Percentiles rank a stretch among this genome's conserved stretches.
These are phyloP conservation scores for Falcunculus frontatus DNA, from an alignment of 2,113 vertebrate genomes.

Conservation along the genomic window DNA sequence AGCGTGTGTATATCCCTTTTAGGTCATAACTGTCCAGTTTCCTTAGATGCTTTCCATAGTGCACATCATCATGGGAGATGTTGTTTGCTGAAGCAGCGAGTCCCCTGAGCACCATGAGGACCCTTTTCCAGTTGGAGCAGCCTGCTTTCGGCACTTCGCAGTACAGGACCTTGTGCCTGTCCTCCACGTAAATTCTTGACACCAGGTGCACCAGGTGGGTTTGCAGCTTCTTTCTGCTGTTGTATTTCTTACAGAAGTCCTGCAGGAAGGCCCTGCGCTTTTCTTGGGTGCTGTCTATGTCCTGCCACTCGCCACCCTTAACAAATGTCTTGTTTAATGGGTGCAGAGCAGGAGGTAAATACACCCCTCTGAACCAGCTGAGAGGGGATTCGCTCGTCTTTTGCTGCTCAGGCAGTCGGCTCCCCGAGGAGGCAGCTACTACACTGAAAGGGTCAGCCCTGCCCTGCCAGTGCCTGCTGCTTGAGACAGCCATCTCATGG, in stretches of 20 bases:
- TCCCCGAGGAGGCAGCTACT: background rate
- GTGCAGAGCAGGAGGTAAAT: background rate
- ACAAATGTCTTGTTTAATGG: conserved; percentile 56
- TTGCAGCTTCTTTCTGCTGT: conserved; percentile 7
- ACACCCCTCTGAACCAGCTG: conserved; percentile 17
- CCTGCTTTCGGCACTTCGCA: conserved; percentile 78
- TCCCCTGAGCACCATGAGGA: conserved; percentile 74
- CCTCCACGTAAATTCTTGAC: conserved; percentile 77
- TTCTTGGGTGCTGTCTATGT: conserved; percentile 47
- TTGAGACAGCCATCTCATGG: background rate
- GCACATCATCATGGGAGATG: conserved; percentile 75
- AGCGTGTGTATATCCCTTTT: conserved; percentile 64
- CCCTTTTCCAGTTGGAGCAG: conserved; percentile 78
- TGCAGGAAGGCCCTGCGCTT: conserved; percentile 66
- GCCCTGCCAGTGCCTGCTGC: background rate
- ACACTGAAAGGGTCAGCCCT: background rate
- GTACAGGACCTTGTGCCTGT: conserved; percentile 76
- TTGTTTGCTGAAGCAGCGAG: conserved; percentile 62
- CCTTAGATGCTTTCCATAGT: conserved; percentile 74
- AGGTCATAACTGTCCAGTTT: conserved; percentile 73
- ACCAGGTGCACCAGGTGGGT: conserved; percentile 60
- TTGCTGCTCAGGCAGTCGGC: background rate
- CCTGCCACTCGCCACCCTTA: conserved; percentile 53
- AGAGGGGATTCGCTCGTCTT: background rate
- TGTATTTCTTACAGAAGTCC: conserved; percentile 69